Conservation (phyloP, 2,888 invertebrate species). For the Alitta virens region DNA sequence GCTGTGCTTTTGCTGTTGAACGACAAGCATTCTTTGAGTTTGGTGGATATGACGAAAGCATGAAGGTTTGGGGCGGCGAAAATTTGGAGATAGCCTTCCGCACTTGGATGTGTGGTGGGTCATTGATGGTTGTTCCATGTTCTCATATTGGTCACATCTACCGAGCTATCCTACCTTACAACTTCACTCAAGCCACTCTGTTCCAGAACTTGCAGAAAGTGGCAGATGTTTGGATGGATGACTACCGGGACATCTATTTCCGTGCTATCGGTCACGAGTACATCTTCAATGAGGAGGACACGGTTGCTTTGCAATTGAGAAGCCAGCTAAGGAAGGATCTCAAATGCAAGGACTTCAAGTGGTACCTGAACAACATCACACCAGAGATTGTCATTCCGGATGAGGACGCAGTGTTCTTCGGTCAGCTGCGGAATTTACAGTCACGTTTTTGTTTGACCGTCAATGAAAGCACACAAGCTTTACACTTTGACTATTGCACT, state of each 20-base stretch:
- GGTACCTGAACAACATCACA: slow-evolving; percentile 2
- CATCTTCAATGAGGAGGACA: slow-evolving; percentile 5
- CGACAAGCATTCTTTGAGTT: slow-evolving; percentile 22
- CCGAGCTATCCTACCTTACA: slow-evolving; percentile 91
- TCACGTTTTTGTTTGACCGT: background rate
- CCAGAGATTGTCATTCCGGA: slow-evolving; percentile 2
- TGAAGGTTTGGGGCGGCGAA: slow-evolving; percentile 30
- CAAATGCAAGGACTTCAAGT: slow-evolving; percentile 8
- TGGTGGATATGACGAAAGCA: slow-evolving; percentile 27
- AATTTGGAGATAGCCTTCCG: slow-evolving; percentile 31
- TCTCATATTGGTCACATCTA: slow-evolving; percentile 73
- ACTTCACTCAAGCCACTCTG: slow-evolving; percentile 86
- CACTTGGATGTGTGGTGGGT: slow-evolving; percentile 29
- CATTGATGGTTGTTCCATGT: slow-evolving; percentile 25
- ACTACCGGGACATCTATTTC: slow-evolving; percentile 85
- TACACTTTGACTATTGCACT: slow-evolving; percentile 1
- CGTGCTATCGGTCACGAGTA: slow-evolving; percentile 58
- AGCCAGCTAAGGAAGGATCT: slow-evolving; percentile 1
- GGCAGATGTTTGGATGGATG: slow-evolving; percentile 71
- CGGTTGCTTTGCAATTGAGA: background rate
- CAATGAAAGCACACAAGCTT: background rate
- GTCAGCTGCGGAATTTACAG: slow-evolving; percentile 2
- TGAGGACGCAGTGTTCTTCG: slow-evolving; percentile 3
- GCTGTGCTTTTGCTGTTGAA: slow-evolving; percentile 27
- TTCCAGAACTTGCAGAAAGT: slow-evolving; percentile 84